Evolutionary conservation across 2,888 invertebrate genomes (phyloP), one percentile per base, ranked within the genome.

Genomic region (Latrodectus elegans): DNA sequence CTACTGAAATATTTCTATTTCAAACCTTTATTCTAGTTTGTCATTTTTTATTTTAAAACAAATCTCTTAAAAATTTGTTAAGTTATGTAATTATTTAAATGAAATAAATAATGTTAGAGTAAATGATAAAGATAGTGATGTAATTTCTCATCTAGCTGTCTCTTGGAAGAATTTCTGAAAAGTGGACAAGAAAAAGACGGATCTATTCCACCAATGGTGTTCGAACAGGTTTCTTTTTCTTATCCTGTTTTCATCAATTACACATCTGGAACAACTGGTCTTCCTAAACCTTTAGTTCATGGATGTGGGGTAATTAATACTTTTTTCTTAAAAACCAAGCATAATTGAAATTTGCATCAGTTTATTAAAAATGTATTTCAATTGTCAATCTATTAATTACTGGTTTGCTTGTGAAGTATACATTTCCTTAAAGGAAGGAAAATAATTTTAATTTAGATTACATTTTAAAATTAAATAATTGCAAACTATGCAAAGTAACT

Each of bases 241-340:
- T 93, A 94, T 90, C 94, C 94, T 0, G 91, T 94, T 53, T 94
- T 93, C 90, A 93, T 94, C 81, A 93, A 94, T 92, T 94, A 94
- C 90, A 93, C 93, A 0, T 93, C 93, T 0, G 94, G 94, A n/a
- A 94, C 94, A 8, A 94, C 94, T 0, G 94, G 94, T 2, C 91
- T 92, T 17, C 94, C 94, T 53, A 94, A 94, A 91, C 94, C 94
- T 90, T 93, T 94, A 92, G 93, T 94, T 10, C 94, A 94, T 90
- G 93, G 93, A 17, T 93, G 92, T 65, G 94, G 94, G 90, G 94
- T 94, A 91, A 92, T 93, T 74, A 0, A 8, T 14, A 64, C n/a
- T 22, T 14, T n/a, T 38, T 49, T 38, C 14, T 22, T 71, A 11
- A 26, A 10, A 26, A 38, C 4, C 38, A 38, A 0, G 0, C 6